These are phyloP conservation scores for Melitaea athalia DNA, from an alignment of 2,888 invertebrate genomes.

Conservation along the genomic window DNA sequence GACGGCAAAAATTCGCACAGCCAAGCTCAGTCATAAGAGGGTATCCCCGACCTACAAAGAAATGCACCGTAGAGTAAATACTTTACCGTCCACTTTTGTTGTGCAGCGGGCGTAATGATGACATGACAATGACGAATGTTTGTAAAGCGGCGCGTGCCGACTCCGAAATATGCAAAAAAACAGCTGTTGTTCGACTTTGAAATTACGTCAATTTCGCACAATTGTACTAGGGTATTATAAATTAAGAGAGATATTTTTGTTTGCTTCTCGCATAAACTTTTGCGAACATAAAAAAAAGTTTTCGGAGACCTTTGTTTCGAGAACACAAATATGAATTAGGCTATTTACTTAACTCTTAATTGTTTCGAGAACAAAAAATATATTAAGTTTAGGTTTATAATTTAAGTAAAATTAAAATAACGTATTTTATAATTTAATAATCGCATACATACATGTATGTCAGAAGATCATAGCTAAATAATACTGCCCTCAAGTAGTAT, in stretches of 20 bases:
- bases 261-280: conserved; percentile 24
- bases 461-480: no score
- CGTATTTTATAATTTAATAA: no score
- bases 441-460: no score
- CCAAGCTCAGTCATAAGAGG: conserved; percentile 54
- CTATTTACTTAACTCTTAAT: no score
- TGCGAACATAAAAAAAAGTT: background rate
- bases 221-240: conserved; percentile 72
- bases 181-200: conserved; percentile 60
- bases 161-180: conserved; percentile 56
- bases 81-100: conserved; percentile 65
- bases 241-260: conserved; percentile 54
- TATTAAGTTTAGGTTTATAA: no score
- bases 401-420: no score
- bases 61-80: conserved; percentile 57
- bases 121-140: conserved; percentile 69
- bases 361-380: no score
- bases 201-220: conserved; percentile 81
- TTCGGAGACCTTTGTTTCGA: no score
- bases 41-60: conserved; percentile 75
- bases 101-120: conserved; percentile 71
- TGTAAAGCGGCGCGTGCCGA: conserved; percentile 63
- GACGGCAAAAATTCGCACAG: conserved; percentile 63
- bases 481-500: no score
- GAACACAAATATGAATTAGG: no score